Conservation (phyloP, 2,888 invertebrate species). For the Eulithis testata region DNA sequence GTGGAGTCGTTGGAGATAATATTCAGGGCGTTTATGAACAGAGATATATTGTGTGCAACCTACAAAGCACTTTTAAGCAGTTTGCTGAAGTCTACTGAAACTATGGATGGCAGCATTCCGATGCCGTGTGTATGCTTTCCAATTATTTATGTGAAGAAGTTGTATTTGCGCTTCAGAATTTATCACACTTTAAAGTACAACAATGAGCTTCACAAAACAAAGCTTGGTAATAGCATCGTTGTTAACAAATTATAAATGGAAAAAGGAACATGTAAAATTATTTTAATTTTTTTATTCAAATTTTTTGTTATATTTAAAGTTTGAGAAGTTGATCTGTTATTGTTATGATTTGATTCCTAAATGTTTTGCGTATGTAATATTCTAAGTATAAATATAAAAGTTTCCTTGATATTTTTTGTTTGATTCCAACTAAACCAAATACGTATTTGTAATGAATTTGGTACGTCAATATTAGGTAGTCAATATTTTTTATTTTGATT, state of each 20-base stretch:
- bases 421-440: too few relatives aligned
- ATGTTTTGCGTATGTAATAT: background rate
- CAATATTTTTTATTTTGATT: too few relatives aligned
- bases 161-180: slow-evolving; percentile 35
- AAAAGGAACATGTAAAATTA: too few relatives aligned
- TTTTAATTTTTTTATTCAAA: background rate
- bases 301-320: background rate
- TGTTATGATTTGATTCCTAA: too few relatives aligned
- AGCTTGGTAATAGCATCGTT: slow-evolving; percentile 6
- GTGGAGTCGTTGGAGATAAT: slow-evolving; percentile 37
- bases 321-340: too few relatives aligned
- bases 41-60: slow-evolving; percentile 9
- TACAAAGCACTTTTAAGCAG: slow-evolving; percentile 23
- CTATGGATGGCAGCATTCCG: slow-evolving; percentile 2
- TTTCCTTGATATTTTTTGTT: too few relatives aligned
- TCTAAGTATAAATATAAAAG: background rate
- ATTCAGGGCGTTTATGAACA: slow-evolving; percentile 33
- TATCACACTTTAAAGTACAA: slow-evolving; percentile 34
- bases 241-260: slow-evolving; percentile 38
- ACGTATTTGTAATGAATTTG: too few relatives aligned
- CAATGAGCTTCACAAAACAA: slow-evolving; percentile 28
- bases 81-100: slow-evolving; percentile 16
- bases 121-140: slow-evolving; percentile 37
- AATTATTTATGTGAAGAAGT: slow-evolving; percentile 27
- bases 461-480: too few relatives aligned